phyloP scores from a whole-genome alignment of 2,888 invertebrate species.

The Clivina fossor region DNA sequence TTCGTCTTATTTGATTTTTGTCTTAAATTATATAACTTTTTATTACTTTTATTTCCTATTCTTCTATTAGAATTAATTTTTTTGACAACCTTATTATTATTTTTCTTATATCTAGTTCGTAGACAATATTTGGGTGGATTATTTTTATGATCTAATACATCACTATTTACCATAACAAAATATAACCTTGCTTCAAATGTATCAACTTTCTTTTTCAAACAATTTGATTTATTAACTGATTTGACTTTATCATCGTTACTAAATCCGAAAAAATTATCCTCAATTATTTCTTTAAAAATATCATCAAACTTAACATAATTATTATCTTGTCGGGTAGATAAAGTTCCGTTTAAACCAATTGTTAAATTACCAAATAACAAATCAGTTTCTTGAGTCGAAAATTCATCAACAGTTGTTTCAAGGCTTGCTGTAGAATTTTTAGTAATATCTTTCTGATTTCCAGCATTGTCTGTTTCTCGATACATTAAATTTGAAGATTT shows the following conservation, averaged over 20 bases:
- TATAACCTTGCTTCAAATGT: too few species aligned
- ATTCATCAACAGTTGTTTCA: too few species aligned
- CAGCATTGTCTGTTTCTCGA: neutral
- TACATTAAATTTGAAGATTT: too few species aligned
- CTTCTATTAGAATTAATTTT: too few species aligned
- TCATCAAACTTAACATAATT: neutral
- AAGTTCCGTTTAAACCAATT: conserved; percentile 6
- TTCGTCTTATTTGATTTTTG: too few species aligned
- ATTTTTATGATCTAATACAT: neutral
- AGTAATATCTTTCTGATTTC: neutral
- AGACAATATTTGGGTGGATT: neutral
- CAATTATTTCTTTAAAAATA: neutral
- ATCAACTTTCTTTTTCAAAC: too few species aligned
- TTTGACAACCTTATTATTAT: too few species aligned
- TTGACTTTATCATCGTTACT: neutral
- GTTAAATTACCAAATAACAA: conserved; percentile 21
- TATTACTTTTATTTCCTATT: too few species aligned
- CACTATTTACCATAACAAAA: too few species aligned
- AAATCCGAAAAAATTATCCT: neutral
- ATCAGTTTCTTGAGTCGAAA: conserved; percentile 18
- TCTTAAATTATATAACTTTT: too few species aligned
- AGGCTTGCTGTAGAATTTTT: neutral
- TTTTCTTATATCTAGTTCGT: too few species aligned
- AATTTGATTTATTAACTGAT: too few species aligned
- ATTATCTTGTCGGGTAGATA: conserved; percentile 3